Conservation (phyloP, 2,888 invertebrate genomes). For the Caenorhabditis sinica region DNA sequence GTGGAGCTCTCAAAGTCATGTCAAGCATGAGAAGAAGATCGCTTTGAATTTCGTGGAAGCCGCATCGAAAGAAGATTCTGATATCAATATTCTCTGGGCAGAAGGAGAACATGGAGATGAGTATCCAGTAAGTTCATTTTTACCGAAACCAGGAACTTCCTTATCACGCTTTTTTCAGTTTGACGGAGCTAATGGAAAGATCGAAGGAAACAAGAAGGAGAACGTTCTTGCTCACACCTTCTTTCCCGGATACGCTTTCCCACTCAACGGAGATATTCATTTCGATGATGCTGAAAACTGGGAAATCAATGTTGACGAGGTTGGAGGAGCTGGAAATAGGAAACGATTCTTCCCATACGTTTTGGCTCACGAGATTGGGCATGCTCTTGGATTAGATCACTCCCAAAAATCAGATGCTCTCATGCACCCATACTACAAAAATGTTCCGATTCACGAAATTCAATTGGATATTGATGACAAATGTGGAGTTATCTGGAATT, state of each 20-base stretch:
- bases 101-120: constrained; percentile 84
- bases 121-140: constrained; percentile 69
- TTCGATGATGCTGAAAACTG: constrained; percentile 83
- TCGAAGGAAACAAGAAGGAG: constrained; percentile 65
- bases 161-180: constrained; percentile 70
- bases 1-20: constrained; percentile 86
- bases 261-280: constrained; percentile 83
- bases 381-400: constrained; percentile 83
- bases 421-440: constrained; percentile 82
- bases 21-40: constrained; percentile 85
- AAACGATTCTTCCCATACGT: constrained; percentile 84
- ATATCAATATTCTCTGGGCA: constrained; percentile 89
- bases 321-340: constrained; percentile 2
- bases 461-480: constrained; percentile 82
- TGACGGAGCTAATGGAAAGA: constrained; percentile 76
- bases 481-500: constrained; percentile 84
- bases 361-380: constrained; percentile 83
- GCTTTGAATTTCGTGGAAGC: constrained; percentile 82
- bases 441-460: constrained; percentile 77
- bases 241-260: constrained; percentile 80
- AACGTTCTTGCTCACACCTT: constrained; percentile 84
- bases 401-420: constrained; percentile 78
- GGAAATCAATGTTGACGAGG: constrained; percentile 65
- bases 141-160: neutral
- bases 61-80: constrained; percentile 86